Evolutionary conservation across 2,888 invertebrate genomes (phyloP), one percentile per base, ranked within the genome.

Genomic region (Schizotus pectinicornis): DNA sequence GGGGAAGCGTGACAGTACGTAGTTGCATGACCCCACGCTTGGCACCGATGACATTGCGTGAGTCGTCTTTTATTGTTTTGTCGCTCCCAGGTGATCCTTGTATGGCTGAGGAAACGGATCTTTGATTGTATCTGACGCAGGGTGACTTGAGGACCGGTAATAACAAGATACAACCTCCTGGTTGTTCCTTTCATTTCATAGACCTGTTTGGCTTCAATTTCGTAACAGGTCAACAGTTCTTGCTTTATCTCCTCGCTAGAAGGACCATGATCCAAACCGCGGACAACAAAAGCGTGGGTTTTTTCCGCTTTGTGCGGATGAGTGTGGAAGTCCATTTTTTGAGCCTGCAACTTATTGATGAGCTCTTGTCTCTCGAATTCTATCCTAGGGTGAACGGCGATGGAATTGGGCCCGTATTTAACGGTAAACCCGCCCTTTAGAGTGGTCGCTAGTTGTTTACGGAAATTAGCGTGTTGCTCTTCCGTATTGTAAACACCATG

Each of bases 1-100:
- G 68, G 63, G n/a, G 58, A 39, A 6, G 56, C 66, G 13, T 42
- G 57, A 34, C 72, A 72, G 37, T 70, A 67, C 6, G 50, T 30
- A 0, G 69, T 66, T 2, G 70, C 72, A 56, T 73, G 73, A 1
- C 71, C 71, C 70, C 68, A 72, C 13, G 59, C 51, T 58, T 74
- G 71, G 43, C 72, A 74, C 12, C 65, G 46, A 30, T 70, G 69
- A 51, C 70, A 72, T 52, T 74, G 72, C 2, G 64, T 62, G 3
- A 69, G 57, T 53, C 51, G 52, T 37, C 56, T 63, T 8, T 68
- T 65, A 13, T 61, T 72, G 1, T 22, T 47, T 32, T 71, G 65
- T 5, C 54, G 45, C 53, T 65, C 65, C 69, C 68, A 70, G 1
- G 1, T 38, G 0, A 70, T 33, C 7, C 33, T 12, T 6, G 38